A percentile compares a stretch with the other conserved stretches of the same genome.
These are phyloP conservation scores for Apodemia zela DNA, from an alignment of 2,888 invertebrate genomes.

Conservation along the genomic window DNA sequence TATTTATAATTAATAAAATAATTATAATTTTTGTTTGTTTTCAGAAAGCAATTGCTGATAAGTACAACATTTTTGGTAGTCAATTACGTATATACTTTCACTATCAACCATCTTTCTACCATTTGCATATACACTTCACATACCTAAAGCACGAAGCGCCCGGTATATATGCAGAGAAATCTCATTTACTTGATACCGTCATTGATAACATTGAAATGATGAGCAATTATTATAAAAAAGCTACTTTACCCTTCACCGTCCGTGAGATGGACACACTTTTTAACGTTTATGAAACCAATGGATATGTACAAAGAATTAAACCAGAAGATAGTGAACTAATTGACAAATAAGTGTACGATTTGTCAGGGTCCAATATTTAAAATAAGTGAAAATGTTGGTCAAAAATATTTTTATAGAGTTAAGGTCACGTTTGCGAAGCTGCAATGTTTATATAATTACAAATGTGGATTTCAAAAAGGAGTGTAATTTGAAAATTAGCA, in stretches of 20 bases:
- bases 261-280: conserved; percentile 88
- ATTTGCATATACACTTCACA: conserved; percentile 96
- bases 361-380: conserved; percentile 19
- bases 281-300: conserved; percentile 81
- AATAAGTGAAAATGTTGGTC: conserved; percentile 61
- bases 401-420: conserved; percentile 80
- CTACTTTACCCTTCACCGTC: conserved; percentile 89
- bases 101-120: conserved; percentile 98
- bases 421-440: conserved; percentile 79
- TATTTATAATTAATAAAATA: not conserved
- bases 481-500: conserved; percentile 68
- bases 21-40: conserved; percentile 40
- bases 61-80: conserved; percentile 85
- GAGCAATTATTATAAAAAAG: conserved; percentile 90
- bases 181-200: conserved; percentile 92
- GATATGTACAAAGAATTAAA: conserved; percentile 68
- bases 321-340: conserved; percentile 45
- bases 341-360: conserved; percentile 47
- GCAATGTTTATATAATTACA: conserved; percentile 80
- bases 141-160: conserved; percentile 89
- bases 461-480: conserved; percentile 62
- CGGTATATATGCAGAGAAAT: conserved; percentile 90
- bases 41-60: conserved; percentile 87
- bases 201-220: conserved; percentile 93
- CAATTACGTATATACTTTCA: conserved; percentile 93